A percentile compares a stretch with the other conserved stretches of the same genome.
phyloP scores from a whole-genome alignment of 2,113 vertebrate genomes.

The Hyla sarda region DNA sequence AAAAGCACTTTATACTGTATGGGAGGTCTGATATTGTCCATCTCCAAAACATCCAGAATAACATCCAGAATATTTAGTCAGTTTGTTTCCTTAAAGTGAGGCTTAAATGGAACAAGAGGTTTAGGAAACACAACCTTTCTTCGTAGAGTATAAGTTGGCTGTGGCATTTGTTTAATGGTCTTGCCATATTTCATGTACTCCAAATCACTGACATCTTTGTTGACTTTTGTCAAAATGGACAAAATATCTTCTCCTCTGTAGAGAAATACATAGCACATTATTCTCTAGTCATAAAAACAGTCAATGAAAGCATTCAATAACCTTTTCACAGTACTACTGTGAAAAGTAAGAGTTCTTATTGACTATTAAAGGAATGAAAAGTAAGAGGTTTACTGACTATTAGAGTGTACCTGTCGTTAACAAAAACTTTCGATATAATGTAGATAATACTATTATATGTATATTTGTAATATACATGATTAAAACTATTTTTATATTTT shows the following conservation, averaged over 20 bases:
- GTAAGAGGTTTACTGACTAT: no score
- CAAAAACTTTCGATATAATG: no score
- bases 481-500: no score
- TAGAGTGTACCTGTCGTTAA: no score
- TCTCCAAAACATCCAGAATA: neutral
- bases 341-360: no score
- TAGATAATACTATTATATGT: no score
- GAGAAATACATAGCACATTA: slow-evolving; percentile 20
- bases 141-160: slow-evolving; percentile 78
- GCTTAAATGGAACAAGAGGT: slow-evolving; percentile 62
- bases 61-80: neutral
- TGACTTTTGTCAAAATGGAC: slow-evolving; percentile 87
- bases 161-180: slow-evolving; percentile 85
- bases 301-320: no score
- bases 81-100: neutral
- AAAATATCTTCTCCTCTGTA: slow-evolving; percentile 80
- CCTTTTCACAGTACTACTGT: no score
- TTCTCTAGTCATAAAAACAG: neutral
- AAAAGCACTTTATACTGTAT: neutral
- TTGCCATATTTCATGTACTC: rapidly evolving
- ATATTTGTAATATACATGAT: no score
- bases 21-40: no score
- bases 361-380: no score
- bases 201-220: slow-evolving; percentile 79
- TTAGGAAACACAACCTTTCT: slow-evolving; percentile 80